These are phyloP conservation scores for Amphiura filiformis DNA, from an alignment of 35 echinoderm and acorn worm species.

Conservation along the genomic window DNA sequence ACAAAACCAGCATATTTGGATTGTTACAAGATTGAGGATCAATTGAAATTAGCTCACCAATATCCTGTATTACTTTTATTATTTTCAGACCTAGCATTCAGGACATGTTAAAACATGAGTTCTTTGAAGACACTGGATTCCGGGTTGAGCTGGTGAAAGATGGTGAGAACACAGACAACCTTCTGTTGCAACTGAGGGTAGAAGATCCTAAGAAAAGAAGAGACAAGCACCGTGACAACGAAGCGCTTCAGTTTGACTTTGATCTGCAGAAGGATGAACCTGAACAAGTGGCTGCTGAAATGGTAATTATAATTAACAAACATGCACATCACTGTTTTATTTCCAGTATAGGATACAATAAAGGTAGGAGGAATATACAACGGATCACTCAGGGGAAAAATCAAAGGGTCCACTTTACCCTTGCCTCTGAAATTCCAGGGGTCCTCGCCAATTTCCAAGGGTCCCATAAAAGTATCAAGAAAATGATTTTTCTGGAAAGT, in stretches of 20 bases:
- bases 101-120: slow-evolving; percentile 87
- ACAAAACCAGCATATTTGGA: no score
- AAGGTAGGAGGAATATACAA: no score
- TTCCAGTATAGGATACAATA: not conserved
- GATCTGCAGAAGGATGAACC: slow-evolving; percentile 91
- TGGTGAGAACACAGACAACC: slow-evolving; percentile 69
- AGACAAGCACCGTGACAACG: slow-evolving; percentile 97
- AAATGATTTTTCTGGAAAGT: no score
- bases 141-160: slow-evolving; percentile 90
- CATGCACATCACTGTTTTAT: no score
- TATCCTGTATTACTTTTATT: no score
- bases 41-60: no score
- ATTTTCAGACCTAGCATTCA: slow-evolving; percentile 74
- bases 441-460: no score
- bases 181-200: slow-evolving; percentile 79
- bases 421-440: no score
- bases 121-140: slow-evolving; percentile 99
- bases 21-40: no score
- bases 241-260: slow-evolving; percentile 96
- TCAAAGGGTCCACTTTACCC: no score
- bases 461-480: no score
- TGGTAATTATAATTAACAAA: slow-evolving; percentile 66
- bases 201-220: slow-evolving; percentile 98
- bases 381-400: no score
- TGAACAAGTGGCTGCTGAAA: slow-evolving; percentile 94